Evolutionary conservation across 2,888 invertebrate species (phyloP), one percentile per base, ranked within the genome.

Genomic region (Meiosimyza platycephala): DNA sequence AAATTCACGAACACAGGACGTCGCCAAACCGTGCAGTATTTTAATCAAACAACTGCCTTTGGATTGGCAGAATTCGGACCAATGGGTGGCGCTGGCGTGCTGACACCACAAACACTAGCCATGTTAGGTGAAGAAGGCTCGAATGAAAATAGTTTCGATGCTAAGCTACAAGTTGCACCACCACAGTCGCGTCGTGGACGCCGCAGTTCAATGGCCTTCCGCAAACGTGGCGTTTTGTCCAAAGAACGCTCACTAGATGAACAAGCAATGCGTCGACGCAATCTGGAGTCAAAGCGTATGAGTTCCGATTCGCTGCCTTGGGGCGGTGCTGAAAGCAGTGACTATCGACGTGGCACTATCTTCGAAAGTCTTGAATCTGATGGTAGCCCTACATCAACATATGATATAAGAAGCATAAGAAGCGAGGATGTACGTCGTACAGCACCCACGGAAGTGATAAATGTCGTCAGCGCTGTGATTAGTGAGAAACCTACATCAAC

Each of bases 111-210:
- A 78, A 77, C 78, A 71, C 79, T 83, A 13, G 78, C 80, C 65
- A 77, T 78, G 33, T 78, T 83, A 74, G 90, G 90, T 71, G 91
- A 91, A 79, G 90, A 90, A 80, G 78, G 57, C 40, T 89, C 90
- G 4, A 91, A 90, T 72, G 91, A 91, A 78, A 86, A 87, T 66
- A 89, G 88, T 48, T 89, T 89, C 74, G 80, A 79, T 52, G 76
- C 79, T 13, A 82, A 79, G 69, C 76, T 84, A 71, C 84, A 84
- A 76, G 78, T 84, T 72, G 40, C 40, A 2, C 83, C 84, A 76
- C 80, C 82, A 18, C 73, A 76, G 57, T 67, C 72, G 50, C 82
- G 86, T 12, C 85, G 85, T 64, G 84, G 86, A 48, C 82, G 85
- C 50, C 86, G 85, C 76, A 84, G 84, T 78, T 85, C 86, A 48